Evolutionary conservation across 2,888 invertebrate genomes (phyloP), one percentile per base, ranked within the genome.

Genomic region (Lingula anatina): DNA sequence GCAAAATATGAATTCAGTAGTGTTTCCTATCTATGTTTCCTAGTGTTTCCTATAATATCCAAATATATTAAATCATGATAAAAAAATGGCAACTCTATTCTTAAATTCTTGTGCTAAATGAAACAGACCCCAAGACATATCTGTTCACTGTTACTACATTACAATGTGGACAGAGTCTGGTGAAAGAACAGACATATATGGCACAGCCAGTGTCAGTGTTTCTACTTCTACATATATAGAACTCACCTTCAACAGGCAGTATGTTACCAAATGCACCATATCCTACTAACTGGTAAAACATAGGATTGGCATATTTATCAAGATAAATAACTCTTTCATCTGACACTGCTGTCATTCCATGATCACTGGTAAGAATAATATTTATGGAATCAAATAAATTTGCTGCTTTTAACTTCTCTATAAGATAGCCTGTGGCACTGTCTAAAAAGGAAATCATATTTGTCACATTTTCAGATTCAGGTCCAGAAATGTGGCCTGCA

Each of bases 321-420:
- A 71, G 48, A 41, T 66, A 50, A 27, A 72, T 64, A 15, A 56
- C 40, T 51, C 60, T 47, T 37, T 63, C 58, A 46, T 38, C 41
- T 41, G 60, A 62, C 39, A 86, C 83, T 25, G 78, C 73, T 2
- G 80, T 70, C 83, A 87, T 85, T 18, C 88, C 88, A 73, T 88
- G 88, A 73, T 88, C 87, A 73, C 86, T 86, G 39, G 86, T 71
- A 53, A 87, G 80, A 49, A 88, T 80, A 1, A 88, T 78, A 68
- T 87, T 86, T 0, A 84, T 79, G 56, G 79, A 78, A 26, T 81
- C 75, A 4, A 72, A 64, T 44, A 87, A 70, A 23, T 80, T 75
- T 50, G 79, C 62, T 20, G 75, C 60, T 47, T 78, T 68, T n/a
- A 87, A 65, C 68, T 81, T 73, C 31, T 81, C 64, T 56, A 79